Percentiles rank a stretch among this genome's conserved stretches.
These are phyloP conservation scores for Puma concolor DNA, from an alignment of 2,113 vertebrate species.

Conservation along the genomic window DNA sequence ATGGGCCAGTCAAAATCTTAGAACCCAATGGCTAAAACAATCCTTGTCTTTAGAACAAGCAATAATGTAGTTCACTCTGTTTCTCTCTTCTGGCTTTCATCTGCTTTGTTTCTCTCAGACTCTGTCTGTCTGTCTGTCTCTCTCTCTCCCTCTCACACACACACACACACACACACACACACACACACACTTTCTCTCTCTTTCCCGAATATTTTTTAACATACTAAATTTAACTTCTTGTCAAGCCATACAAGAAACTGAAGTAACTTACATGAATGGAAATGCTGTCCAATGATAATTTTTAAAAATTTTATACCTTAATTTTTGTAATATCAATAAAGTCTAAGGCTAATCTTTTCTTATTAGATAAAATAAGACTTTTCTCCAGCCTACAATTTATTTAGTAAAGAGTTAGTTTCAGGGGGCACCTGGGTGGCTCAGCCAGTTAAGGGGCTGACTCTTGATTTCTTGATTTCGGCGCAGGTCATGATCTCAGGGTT, in stretches of 20 bases:
- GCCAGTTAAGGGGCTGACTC: too few species aligned
- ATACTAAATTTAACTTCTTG: neutral
- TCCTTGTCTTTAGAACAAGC: neutral
- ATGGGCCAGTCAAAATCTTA: neutral
- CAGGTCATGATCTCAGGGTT: too few species aligned
- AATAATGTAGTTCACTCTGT: neutral
- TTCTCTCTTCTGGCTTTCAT: neutral
- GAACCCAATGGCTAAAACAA: neutral
- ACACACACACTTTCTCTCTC: neutral
- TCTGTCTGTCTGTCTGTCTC: neutral
- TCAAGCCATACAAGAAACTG: neutral
- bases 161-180: neutral
- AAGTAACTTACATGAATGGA: neutral
- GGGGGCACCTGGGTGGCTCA: too few species aligned
- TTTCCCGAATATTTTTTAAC: neutral
- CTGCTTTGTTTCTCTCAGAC: neutral
- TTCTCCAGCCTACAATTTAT: neutral
- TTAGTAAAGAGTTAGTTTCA: neutral
- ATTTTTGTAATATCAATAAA: neutral
- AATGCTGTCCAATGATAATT: neutral
- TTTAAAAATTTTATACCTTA: neutral
- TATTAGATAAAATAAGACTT: neutral
- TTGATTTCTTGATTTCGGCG: too few species aligned
- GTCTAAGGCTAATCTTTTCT: neutral
- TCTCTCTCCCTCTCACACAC: neutral